Percentiles rank a stretch among this genome's conserved stretches.
These are phyloP conservation scores for Argyra leucocephala DNA, from an alignment of 2,888 invertebrate species.

Conservation along the genomic window DNA sequence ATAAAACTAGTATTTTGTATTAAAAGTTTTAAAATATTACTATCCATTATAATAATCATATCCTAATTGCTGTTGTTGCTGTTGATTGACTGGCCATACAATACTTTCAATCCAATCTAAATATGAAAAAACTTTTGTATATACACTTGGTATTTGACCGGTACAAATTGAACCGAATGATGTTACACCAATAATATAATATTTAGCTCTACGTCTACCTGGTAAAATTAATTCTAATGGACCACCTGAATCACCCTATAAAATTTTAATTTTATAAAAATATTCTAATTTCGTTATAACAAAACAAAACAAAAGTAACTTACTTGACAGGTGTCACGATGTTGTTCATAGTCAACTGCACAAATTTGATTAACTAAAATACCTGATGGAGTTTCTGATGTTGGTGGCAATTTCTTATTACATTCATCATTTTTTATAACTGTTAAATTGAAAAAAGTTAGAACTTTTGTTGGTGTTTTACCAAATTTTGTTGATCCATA, in stretches of 20 bases:
- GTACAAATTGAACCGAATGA: constrained; percentile 15
- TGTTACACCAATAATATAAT: constrained; percentile 14
- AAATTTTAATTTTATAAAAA: neutral
- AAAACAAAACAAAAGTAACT: neutral
- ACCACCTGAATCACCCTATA: constrained; percentile 11
- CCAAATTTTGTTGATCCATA: constrained; percentile 46
- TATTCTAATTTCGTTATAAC: no score
- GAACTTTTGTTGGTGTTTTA: constrained; percentile 17
- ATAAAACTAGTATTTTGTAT: no score
- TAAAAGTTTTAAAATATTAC: neutral
- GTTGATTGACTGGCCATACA: neutral
- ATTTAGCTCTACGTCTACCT: neutral
- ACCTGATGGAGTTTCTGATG: constrained; percentile 14
- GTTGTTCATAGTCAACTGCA: constrained; percentile 14
- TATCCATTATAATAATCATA: neutral
- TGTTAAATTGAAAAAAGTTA: constrained; percentile 18
- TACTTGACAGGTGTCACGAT: neutral
- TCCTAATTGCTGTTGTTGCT: neutral
- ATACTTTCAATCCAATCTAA: constrained; percentile 13
- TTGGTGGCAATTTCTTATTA: constrained; percentile 12
- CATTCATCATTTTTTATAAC: constrained; percentile 18
- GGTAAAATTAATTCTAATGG: constrained; percentile 7
- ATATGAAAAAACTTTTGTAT: constrained; percentile 13
- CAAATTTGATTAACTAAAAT: constrained; percentile 20
- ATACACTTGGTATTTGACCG: constrained; percentile 9